Percentiles rank a stretch among this genome's conserved stretches.
Conservation (phyloP, 2,888 invertebrate species). For the Orthosia incerta region DNA sequence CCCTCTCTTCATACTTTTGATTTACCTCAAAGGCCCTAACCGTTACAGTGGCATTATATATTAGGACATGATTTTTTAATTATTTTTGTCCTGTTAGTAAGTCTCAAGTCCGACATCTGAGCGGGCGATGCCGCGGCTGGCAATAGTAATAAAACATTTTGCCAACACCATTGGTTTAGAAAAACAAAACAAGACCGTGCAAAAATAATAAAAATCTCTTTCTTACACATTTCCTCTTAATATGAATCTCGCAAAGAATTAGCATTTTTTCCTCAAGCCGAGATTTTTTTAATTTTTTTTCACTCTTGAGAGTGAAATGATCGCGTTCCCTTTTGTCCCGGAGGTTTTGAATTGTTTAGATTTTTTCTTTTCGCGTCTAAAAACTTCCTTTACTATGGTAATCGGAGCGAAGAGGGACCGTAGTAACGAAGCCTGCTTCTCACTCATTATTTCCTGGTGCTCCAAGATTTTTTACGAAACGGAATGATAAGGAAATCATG, state of each 20-base stretch:
- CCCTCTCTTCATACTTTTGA: no score
- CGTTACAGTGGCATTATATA: no score
- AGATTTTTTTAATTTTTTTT: conserved; percentile 46
- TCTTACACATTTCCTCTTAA: conserved; percentile 41
- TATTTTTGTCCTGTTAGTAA: no score
- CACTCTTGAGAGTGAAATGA: conserved; percentile 52
- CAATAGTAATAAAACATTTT: background rate
- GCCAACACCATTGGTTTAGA: background rate
- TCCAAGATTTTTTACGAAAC: conserved; percentile 56
- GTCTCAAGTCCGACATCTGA: no score
- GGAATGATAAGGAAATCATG: conserved; percentile 41
- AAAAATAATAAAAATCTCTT: conserved; percentile 13
- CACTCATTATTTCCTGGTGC: conserved; percentile 70
- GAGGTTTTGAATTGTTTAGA: conserved; percentile 64
- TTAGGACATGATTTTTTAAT: no score
- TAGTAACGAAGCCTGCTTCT: conserved; percentile 70
- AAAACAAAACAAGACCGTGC: background rate
- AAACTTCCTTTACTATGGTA: conserved; percentile 67
- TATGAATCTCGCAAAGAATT: conserved; percentile 50
- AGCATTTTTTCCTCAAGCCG: conserved; percentile 41
- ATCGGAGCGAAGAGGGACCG: conserved; percentile 58
- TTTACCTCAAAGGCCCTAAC: no score
- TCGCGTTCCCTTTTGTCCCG: conserved; percentile 54
- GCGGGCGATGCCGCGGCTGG: background rate
- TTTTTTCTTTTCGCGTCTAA: conserved; percentile 59